Evolutionary conservation across 2,888 invertebrate species (phyloP).

Genomic region (Oligia fasciuncula): DNA sequence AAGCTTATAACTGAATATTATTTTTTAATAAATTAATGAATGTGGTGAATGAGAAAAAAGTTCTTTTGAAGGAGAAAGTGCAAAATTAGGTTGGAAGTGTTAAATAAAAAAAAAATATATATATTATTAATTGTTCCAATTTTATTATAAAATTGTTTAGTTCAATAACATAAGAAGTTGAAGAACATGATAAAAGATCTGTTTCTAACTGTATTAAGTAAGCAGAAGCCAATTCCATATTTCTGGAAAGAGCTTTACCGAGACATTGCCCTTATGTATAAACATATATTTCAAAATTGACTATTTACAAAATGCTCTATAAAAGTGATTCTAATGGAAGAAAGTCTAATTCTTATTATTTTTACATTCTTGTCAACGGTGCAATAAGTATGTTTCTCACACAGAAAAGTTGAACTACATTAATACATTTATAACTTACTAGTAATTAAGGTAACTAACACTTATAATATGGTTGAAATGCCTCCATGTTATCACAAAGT

Average conservation of each 20-base stretch:
- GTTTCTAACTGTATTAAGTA: not conserved
- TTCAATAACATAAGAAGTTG: not conserved
- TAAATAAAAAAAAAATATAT: not conserved
- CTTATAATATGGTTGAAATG: constrained; percentile 43
- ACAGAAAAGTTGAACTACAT: not conserved
- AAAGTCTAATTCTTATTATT: not conserved
- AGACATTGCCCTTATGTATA: not conserved
- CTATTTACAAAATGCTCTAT: constrained; percentile 7
- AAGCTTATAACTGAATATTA: too few species aligned
- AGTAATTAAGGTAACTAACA: constrained; percentile 14
- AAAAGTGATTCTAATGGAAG: not conserved
- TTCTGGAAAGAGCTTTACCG: not conserved
- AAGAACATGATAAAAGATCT: not conserved
- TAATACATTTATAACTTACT: constrained; percentile 34
- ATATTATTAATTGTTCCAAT: not conserved
- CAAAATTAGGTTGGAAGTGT: not conserved
- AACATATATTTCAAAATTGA: not conserved
- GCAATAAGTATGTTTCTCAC: not conserved
- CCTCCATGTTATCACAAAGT: constrained; percentile 63
- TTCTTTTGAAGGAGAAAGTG: not conserved
- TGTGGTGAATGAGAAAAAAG: too few species aligned
- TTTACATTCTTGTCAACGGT: not conserved
- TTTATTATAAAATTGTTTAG: constrained; percentile 8
- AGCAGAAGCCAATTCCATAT: not conserved
- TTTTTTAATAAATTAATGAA: not conserved